Evolutionary conservation across 2,113 vertebrate species (phyloP).

Genomic region (Lepisosteus osseus): DNA sequence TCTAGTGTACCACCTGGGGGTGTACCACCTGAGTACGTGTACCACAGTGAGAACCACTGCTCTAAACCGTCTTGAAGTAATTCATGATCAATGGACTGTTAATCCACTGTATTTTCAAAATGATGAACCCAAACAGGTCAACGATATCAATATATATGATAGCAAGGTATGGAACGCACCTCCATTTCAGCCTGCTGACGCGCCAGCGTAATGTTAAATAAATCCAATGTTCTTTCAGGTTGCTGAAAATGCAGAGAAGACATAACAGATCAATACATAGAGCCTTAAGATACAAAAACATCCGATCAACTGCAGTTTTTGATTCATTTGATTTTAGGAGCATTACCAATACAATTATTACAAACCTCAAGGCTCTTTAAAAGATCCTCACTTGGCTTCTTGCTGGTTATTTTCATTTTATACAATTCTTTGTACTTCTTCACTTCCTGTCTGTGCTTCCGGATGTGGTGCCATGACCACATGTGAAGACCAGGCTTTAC

Average conservation of each 20-base stretch:
- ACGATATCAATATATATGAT: too few relatives aligned
- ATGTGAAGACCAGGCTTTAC: slow-evolving; percentile 80
- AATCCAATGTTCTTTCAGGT: slow-evolving; percentile 82
- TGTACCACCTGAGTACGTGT: too few relatives aligned
- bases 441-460: slow-evolving; percentile 68
- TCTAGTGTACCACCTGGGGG: too few relatives aligned
- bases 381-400: slow-evolving; percentile 75
- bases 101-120: too few relatives aligned
- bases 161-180: slow-evolving; percentile 56
- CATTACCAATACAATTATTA: background rate
- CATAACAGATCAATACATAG: background rate
- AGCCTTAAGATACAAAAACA: too few relatives aligned
- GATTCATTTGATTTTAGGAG: too few relatives aligned
- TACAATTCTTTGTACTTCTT: slow-evolving; percentile 85
- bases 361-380: slow-evolving; percentile 75
- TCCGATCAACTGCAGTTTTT: too few relatives aligned
- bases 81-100: too few relatives aligned
- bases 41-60: too few relatives aligned
- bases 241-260: slow-evolving; percentile 61
- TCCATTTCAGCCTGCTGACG: slow-evolving; percentile 95
- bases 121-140: too few relatives aligned
- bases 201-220: slow-evolving; percentile 94
- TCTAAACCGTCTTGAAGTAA: background rate
- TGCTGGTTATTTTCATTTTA: slow-evolving; percentile 85
- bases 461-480: slow-evolving; percentile 93